Base-by-base conservation (phyloP, 2,888 invertebrate species). In the Argyresthia goedartella region DNA sequence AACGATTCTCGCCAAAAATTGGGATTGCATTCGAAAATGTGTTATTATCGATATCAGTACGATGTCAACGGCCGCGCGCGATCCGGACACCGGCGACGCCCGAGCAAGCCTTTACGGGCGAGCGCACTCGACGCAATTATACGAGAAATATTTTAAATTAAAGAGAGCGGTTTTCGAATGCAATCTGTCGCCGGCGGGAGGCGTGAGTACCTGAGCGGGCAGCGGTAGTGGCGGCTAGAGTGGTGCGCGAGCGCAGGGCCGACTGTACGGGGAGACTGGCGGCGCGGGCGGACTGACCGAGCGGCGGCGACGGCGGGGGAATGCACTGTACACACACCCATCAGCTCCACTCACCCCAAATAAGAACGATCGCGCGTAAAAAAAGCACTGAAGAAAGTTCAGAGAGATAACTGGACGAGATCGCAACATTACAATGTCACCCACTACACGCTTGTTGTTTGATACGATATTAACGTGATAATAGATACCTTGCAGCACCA, bases 171-270 rank as follows among this genome's bases (percentile, higher is more conserved):
- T 66, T 65, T 66, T 67, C 64, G 66, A 71, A 72, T 70, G 70
- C 69, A 69, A 66, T 84, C 81, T 74, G 73, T 82, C 81, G 77
- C 67, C 74, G 77, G 84, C 82, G 82, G 82, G 79, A 74, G 72
- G 67, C 60, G 73, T 82, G 79, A 75, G 81, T 81, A 80, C 77
- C 73, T 77, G 25, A 25, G 25, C 25, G 25, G 25, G 25, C 25
- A 66, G 68, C 62, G 70, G 69, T 8, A 14, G 69, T 75, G 76
- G 79, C 77, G 72, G 78, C 74, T 65, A 67, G 66, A 65, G 64
- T 64, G 66, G 42, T 11, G 69, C 82, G 84, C 81, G 72, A 73
- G 69, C 72, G 76, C 69, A 75, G 75, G 68, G 78, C 81, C 73
- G 70, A 65, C 65, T 66, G 75, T 80, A 78, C 81, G 81, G 82